Evolutionary conservation across 2,113 vertebrate species (phyloP).

Genomic region (Cricetomys ansorgei): DNA sequence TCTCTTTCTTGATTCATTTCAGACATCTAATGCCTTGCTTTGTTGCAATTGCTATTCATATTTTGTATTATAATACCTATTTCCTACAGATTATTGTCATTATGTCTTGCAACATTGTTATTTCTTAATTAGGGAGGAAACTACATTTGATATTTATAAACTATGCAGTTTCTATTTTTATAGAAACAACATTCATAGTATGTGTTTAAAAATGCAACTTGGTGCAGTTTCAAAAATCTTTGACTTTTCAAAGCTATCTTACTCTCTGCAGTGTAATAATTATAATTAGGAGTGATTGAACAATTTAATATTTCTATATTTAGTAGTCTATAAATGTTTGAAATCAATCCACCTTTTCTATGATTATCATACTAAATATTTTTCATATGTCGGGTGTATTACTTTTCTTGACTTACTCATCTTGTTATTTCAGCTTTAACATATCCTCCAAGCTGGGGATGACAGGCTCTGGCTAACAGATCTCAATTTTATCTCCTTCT

Average conservation of each 20-base stretch:
- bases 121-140: neutral
- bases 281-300: neutral
- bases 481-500: neutral
- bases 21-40: neutral
- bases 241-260: neutral
- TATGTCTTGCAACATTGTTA: neutral
- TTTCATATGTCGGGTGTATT: neutral
- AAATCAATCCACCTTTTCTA: neutral
- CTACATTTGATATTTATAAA: neutral
- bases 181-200: neutral
- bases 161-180: neutral
- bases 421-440: neutral
- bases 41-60: neutral
- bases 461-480: neutral
- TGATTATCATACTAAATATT: neutral
- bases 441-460: neutral
- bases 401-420: neutral
- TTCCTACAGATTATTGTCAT: neutral
- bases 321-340: neutral
- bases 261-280: neutral
- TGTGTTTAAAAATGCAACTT: neutral
- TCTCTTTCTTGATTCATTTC: neutral
- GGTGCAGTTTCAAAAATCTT: neutral
- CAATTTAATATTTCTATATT: neutral
- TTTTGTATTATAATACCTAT: neutral